Evolutionary conservation across 2,888 invertebrate species (phyloP).

Genomic region (Ecdyonurus torrentis): DNA sequence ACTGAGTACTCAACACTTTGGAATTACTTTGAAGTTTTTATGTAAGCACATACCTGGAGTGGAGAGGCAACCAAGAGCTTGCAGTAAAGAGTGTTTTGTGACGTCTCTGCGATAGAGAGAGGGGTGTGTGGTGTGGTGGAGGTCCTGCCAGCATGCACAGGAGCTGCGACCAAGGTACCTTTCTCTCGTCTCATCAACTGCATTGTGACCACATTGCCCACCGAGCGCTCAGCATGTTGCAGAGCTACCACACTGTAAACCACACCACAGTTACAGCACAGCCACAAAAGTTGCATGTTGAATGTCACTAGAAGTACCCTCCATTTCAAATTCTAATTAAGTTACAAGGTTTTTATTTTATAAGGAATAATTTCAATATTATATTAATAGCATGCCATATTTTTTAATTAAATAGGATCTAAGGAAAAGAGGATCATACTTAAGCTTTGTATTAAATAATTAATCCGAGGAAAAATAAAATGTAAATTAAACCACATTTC

Average conservation of each 20-base stretch:
- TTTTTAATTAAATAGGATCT: too few relatives aligned
- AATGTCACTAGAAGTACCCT: too few relatives aligned
- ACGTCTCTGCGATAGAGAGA: slow-evolving; percentile 30
- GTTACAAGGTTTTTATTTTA: too few relatives aligned
- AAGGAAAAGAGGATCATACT: too few relatives aligned
- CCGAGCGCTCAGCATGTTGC: slow-evolving; percentile 32
- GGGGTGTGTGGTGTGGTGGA: slow-evolving; percentile 21
- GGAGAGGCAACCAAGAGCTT: slow-evolving; percentile 60
- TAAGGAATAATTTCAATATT: too few relatives aligned
- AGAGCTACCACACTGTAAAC: slow-evolving; percentile 41
- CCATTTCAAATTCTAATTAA: too few relatives aligned
- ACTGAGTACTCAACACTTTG: background rate
- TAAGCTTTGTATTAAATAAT: too few relatives aligned
- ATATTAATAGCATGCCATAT: too few relatives aligned
- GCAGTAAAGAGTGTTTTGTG: slow-evolving; percentile 42
- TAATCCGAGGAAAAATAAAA: too few relatives aligned
- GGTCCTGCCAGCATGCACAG: slow-evolving; percentile 24
- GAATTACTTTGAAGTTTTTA: background rate
- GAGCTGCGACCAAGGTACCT: slow-evolving; percentile 38
- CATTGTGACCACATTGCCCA: slow-evolving; percentile 55
- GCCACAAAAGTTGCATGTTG: too few relatives aligned
- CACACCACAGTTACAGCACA: too few relatives aligned
- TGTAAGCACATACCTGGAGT: slow-evolving; percentile 34
- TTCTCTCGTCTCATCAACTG: slow-evolving; percentile 73
- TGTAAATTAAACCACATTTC: too few relatives aligned